phyloP scores from a whole-genome alignment of 1,140 invertebrate species.

The Pectinophora gossypiella region DNA sequence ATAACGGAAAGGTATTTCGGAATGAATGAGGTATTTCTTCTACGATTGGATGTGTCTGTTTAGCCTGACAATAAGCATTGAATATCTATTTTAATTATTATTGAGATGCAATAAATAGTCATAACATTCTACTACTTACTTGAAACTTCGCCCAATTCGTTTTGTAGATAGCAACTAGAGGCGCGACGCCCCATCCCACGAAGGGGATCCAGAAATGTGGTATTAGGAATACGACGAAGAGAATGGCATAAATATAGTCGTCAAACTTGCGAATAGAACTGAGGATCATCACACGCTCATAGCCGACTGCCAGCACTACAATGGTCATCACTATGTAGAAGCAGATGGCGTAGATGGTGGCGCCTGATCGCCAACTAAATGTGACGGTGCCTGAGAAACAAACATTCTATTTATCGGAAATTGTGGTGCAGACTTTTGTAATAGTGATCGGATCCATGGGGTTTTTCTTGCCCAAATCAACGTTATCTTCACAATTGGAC shows the following conservation, averaged over 20 bases:
- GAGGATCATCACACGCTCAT: conserved; percentile 76
- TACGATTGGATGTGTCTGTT: too few species aligned
- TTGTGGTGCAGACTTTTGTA: too few species aligned
- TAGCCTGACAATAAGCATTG: too few species aligned
- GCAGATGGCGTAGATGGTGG: conserved; percentile 76
- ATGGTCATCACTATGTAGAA: conserved; percentile 76
- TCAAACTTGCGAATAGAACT: conserved; percentile 77
- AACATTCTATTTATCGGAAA: too few species aligned
- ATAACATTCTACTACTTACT: conserved; percentile 53
- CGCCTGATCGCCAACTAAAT: conserved; percentile 76
- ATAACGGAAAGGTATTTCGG: too few species aligned
- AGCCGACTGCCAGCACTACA: conserved; percentile 75
- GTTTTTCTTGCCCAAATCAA: too few species aligned
- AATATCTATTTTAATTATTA: too few species aligned
- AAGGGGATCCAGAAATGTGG: conserved; percentile 80
- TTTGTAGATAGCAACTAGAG: conserved; percentile 79
- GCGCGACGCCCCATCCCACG: conserved; percentile 79
- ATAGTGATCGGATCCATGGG: too few species aligned
- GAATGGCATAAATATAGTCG: conserved; percentile 79
- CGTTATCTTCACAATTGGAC: too few species aligned
- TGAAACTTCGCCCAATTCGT: conserved; percentile 78
- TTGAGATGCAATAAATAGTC: too few species aligned
- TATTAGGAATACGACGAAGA: conserved; percentile 78
- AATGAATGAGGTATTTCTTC: too few species aligned
- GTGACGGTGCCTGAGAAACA: conserved; percentile 71